Evolutionary conservation across 2,888 invertebrate species (phyloP).

Genomic region (Venusia cambrica): DNA sequence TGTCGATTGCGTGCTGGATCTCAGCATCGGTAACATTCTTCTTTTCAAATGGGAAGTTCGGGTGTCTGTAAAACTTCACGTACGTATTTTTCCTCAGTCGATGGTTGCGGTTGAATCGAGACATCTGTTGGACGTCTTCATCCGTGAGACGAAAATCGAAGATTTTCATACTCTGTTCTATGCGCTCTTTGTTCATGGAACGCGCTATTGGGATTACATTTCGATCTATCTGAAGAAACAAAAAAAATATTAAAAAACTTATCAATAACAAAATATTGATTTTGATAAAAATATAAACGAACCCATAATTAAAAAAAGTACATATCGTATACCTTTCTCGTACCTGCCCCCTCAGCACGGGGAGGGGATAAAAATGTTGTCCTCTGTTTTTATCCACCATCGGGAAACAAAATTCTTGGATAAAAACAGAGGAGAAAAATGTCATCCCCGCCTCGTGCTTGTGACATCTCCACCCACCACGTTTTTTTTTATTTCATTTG

Average conservation of each 20-base stretch:
- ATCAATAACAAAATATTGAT: constrained; percentile 15
- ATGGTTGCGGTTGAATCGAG: constrained; percentile 71
- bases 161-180: constrained; percentile 78
- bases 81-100: constrained; percentile 52
- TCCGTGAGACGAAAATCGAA: constrained; percentile 77
- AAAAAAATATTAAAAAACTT: constrained; percentile 9
- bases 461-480: no score
- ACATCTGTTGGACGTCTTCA: constrained; percentile 75
- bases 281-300: no score
- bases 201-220: constrained; percentile 82
- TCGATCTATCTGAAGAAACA: constrained; percentile 73
- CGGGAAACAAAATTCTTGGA: no score
- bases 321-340: no score
- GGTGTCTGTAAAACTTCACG: constrained; percentile 60
- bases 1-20: constrained; percentile 53
- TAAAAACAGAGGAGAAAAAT: no score
- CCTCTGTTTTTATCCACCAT: no score
- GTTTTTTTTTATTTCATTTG: no score
- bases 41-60: constrained; percentile 65
- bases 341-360: no score
- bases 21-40: constrained; percentile 54
- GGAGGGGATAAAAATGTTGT: no score
- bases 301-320: no score
- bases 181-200: constrained; percentile 78
- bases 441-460: no score